A percentile compares a stretch with the other conserved stretches of the same genome.
These are phyloP conservation scores for Istiophorus platypterus DNA, from an alignment of 2,113 vertebrate species.

Conservation along the genomic window DNA sequence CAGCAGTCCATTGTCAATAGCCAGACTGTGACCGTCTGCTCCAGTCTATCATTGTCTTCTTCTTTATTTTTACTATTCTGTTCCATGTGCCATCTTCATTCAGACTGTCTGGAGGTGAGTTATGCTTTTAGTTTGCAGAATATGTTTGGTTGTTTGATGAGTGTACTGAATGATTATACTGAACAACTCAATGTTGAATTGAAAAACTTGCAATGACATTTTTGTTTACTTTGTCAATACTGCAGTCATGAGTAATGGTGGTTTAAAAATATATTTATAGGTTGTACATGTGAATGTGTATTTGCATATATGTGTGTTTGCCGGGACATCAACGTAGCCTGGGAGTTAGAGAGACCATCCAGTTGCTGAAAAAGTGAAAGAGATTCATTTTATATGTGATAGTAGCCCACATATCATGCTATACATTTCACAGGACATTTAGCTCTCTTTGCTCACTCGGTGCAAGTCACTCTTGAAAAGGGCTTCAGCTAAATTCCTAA, in stretches of 20 bases:
- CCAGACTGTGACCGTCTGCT: constrained; percentile 73
- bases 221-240: constrained; percentile 11
- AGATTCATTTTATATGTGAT: neutral
- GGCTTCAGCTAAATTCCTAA: constrained; percentile 26
- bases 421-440: neutral
- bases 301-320: neutral
- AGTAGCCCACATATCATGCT: constrained; percentile 4
- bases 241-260: neutral
- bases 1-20: constrained; percentile 67
- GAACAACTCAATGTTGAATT: constrained; percentile 12
- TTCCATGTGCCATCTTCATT: constrained; percentile 53
- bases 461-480: constrained; percentile 15
- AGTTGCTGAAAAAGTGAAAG: neutral
- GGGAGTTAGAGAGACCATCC: neutral
- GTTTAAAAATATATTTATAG: neutral
- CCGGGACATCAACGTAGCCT: neutral
- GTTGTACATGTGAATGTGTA: neutral
- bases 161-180: constrained; percentile 15
- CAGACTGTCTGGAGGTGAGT: constrained; percentile 33
- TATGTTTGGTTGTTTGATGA: constrained; percentile 31
- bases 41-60: constrained; percentile 53
- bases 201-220: neutral
- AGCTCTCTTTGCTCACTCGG: neutral
- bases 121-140: constrained; percentile 15
- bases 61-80: constrained; percentile 27